Percentiles rank a stretch among this genome's conserved stretches.
Evolutionary conservation across 2,113 vertebrate species (phyloP).

Genomic region (Carettochelys insculpta): DNA sequence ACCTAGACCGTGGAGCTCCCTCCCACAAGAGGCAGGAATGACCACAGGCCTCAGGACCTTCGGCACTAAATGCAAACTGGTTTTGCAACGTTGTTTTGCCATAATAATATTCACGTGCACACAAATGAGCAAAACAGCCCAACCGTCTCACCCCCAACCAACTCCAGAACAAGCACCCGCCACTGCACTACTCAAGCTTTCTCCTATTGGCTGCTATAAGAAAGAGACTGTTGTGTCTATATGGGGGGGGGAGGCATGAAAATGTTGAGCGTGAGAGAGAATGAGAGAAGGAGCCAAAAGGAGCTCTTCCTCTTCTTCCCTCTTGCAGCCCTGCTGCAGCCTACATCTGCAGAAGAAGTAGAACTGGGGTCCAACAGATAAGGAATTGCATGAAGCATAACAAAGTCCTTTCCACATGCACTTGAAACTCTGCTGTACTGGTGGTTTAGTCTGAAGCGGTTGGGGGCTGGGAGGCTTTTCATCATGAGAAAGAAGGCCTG

Average conservation of each 20-base stretch:
- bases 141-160: no score
- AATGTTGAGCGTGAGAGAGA: neutral
- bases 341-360: rapidly evolving
- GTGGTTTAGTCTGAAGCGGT: rapidly evolving
- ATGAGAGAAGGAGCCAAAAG: neutral
- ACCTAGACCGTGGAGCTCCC: neutral
- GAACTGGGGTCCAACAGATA: neutral
- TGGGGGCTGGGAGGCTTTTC: neutral
- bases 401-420: rapidly evolving
- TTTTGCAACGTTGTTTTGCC: conserved; percentile 14
- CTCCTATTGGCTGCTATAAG: neutral
- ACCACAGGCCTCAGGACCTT: neutral
- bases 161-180: rapidly evolving
- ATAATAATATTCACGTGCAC: rapidly evolving
- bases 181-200: neutral
- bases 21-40: neutral
- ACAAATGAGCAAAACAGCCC: rapidly evolving
- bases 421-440: rapidly evolving
- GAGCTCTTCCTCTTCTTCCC: neutral
- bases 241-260: neutral
- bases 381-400: neutral
- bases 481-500: neutral
- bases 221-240: neutral
- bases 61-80: neutral
- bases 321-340: neutral